Evolutionary conservation across 2,888 invertebrate genomes (phyloP), one percentile per base, ranked within the genome.

Genomic region (Trachelus troglodyta): DNA sequence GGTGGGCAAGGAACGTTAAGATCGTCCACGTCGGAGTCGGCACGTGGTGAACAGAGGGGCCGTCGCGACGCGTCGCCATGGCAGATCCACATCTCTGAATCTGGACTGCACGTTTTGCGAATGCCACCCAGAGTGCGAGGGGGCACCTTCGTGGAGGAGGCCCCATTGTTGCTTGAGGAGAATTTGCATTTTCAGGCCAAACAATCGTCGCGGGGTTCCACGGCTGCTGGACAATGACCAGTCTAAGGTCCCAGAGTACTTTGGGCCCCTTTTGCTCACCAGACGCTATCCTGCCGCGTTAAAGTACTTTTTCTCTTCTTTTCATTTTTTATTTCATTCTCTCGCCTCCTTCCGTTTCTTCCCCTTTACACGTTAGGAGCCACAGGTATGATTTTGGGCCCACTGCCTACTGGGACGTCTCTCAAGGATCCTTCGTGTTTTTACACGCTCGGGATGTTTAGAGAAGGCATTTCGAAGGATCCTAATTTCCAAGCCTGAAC

Each of bases 141-240:
- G 56, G 35, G 35, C 35, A 12, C 12, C 35, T 12, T 35, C 35
- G 35, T 35, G 35, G 12, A 35, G 35, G 9, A 56, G 56, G 23
- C 23, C 56, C 56, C 56, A 83, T 85, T 84, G 84, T 83, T 83
- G 80, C 76, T 9, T 0, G 6, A 23, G 76, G 77, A 73, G 83
- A 83, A 89, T 89, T 89, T 88, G 89, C 88, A 88, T 89, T 83
- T 84, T 79, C 78, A 84, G 81, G 76, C 81, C 78, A 86, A 88
- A 87, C 87, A 84, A 80, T 83, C 82, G 81, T 86, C 83, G 83
- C 83, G 84, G 85, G 85, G 83, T 71, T 82, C 77, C 73, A 75
- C 40, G 31, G 34, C 31, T 12, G 71, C 79, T 34, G 78, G 76
- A 85, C 81, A 85, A 84, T 82, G 78, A 79, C 37, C 37, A 23